Base-by-base conservation (phyloP, 64 coral and sea anemone genomes). In the Actinia tenebrosa region DNA sequence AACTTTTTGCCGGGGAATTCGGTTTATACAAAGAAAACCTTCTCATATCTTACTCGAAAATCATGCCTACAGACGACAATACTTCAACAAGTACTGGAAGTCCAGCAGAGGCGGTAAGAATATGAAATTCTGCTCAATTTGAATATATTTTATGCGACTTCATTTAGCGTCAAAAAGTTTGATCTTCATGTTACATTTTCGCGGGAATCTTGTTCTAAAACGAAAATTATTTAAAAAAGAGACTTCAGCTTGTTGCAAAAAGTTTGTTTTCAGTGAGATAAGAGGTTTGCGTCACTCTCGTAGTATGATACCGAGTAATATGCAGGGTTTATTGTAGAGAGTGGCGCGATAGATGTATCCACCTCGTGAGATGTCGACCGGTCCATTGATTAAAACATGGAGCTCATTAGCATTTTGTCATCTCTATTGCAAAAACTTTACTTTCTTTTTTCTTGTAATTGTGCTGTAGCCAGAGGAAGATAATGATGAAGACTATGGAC, bases 21-120 rank as follows among this genome's bases (percentile, higher is more conserved):
- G 19, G n/a, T 75, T 75, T 77, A 25, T 47, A 77, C 79, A 89
- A 58, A 71, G 69, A 90, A 86, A 84, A 19, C 2, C 64, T 53
- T 1, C 7, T 10, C 18, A 52, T 20, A 81, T n/a, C 9, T 81
- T 46, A 81, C 50, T 81, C 63, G 26, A 58, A 56, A 90, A 97
- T 71, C 61, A 93, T 97, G 94, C 94, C 94, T 87, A 60, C 88
- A 17, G 88, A 93, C 58, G 91, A 89, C 1, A 84, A 83, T 72
- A 77, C 53, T 1, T 97, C 94, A 27, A 90, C 94, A 10, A 97
- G 91, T 7, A 97, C 90, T 66, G 94, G 91, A 84, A 97, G 94
- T 47, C 88, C 94, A 13, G 80, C 88, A 85, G 91, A 97, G 27
- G 80, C 88, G 94, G 94, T 97, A 93, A 27, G 18, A 45, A 85